Conservation (phyloP, 2,888 invertebrate genomes). For the Sabellastarte sp. region DNA sequence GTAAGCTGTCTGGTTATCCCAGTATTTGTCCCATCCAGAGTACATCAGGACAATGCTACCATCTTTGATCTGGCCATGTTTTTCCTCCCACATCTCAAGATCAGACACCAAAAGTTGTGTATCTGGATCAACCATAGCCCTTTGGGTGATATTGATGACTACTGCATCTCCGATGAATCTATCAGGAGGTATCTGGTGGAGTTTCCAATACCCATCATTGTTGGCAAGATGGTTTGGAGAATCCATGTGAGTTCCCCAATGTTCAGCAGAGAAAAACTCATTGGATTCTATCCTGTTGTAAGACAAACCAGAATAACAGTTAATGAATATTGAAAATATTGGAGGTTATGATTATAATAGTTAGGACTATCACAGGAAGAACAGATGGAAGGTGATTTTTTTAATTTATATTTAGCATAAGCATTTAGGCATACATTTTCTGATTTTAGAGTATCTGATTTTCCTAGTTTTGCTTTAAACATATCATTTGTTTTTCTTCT, state of each 20-base stretch:
- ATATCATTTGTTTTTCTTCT: no score
- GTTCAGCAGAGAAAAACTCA: neutral
- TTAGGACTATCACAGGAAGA: no score
- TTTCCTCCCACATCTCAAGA: constrained; percentile 1
- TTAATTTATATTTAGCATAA: no score
- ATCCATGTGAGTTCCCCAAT: constrained; percentile 11
- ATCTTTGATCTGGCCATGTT: constrained; percentile 5
- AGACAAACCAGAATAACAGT: no score
- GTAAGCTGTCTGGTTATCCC: neutral
- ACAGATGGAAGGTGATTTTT: no score
- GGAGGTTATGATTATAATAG: no score
- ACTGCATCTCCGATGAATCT: constrained; percentile 2
- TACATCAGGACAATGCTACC: constrained; percentile 1
- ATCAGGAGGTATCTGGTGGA: constrained; percentile 5
- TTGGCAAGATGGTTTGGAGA: constrained; percentile 6
- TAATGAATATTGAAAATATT: no score
- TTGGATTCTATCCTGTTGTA: neutral
- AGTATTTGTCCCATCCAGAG: neutral
- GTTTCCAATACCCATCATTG: neutral
- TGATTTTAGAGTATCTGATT: no score
- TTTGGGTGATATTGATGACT: neutral
- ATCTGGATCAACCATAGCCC: constrained; percentile 5
- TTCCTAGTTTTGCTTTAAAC: no score
- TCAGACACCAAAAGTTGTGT: neutral
- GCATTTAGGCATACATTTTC: no score